These are phyloP conservation scores for Paradoxurus hermaphroditus DNA, from an alignment of 2,113 vertebrate species.

Conservation along the genomic window DNA sequence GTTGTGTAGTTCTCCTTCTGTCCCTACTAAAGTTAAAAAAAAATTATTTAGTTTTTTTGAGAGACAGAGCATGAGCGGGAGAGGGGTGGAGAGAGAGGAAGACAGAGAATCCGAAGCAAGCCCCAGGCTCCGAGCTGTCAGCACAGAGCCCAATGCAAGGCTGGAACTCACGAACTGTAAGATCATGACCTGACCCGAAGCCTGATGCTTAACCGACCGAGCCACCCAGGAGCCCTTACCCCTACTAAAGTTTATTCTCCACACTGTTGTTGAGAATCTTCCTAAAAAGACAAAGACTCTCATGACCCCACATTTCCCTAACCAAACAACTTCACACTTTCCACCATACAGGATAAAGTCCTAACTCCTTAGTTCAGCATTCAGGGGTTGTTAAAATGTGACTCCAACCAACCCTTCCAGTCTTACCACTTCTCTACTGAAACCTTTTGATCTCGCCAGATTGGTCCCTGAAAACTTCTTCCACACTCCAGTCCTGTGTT, in stretches of 20 bases:
- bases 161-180: no score
- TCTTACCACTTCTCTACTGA: background rate
- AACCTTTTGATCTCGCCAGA: background rate
- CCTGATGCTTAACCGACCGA: no score
- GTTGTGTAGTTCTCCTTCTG: background rate
- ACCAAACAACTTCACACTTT: background rate
- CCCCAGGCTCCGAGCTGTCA: no score
- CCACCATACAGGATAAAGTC: background rate
- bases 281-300: background rate
- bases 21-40: background rate
- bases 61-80: no score
- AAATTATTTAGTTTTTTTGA: no score
- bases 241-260: slow-evolving; percentile 5
- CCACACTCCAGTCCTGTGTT: background rate
- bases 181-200: no score
- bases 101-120: no score
- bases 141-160: no score
- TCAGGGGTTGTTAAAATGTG: background rate
- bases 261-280: background rate
- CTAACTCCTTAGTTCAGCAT: background rate
- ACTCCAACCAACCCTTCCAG: background rate
- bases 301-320: background rate
- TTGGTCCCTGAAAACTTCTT: background rate
- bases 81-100: no score
- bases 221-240: background rate